phyloP scores from a whole-genome alignment of 2,888 invertebrate species.

The Noctua janthe region DNA sequence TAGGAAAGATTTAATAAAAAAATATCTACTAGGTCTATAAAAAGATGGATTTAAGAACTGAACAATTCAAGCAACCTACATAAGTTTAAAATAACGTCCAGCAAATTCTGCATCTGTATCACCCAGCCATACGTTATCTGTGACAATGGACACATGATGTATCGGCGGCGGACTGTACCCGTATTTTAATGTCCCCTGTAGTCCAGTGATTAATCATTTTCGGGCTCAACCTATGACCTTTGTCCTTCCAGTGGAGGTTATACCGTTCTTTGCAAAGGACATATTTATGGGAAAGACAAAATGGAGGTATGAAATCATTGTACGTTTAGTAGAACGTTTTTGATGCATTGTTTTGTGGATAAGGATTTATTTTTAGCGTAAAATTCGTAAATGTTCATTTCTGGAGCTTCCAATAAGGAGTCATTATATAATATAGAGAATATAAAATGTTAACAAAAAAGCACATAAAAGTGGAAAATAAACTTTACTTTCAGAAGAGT shows the following conservation, averaged over 20 bases:
- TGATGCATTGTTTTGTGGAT: slow-evolving; percentile 9
- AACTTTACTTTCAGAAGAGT: too few species aligned
- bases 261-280: slow-evolving; percentile 61
- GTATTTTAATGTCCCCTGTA: slow-evolving; percentile 63
- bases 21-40: background rate
- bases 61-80: background rate
- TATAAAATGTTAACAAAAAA: background rate
- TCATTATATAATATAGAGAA: background rate
- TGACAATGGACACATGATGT: slow-evolving; percentile 66
- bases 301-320: slow-evolving; percentile 44
- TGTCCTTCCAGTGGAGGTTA: slow-evolving; percentile 60
- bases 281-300: slow-evolving; percentile 65
- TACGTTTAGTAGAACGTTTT: slow-evolving; percentile 30
- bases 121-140: slow-evolving; percentile 54
- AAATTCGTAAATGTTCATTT: background rate
- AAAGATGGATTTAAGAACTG: background rate
- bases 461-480: background rate
- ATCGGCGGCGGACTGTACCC: slow-evolving; percentile 60
- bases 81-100: slow-evolving; percentile 22
- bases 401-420: background rate
- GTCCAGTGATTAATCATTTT: slow-evolving; percentile 66
- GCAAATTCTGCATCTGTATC: slow-evolving; percentile 55
- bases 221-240: slow-evolving; percentile 61
- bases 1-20: too few species aligned
- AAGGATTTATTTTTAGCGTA: background rate